Evolutionary conservation across 2,888 invertebrate species (phyloP), one percentile per base, ranked within the genome.

Genomic region (Aphrophora alni): DNA sequence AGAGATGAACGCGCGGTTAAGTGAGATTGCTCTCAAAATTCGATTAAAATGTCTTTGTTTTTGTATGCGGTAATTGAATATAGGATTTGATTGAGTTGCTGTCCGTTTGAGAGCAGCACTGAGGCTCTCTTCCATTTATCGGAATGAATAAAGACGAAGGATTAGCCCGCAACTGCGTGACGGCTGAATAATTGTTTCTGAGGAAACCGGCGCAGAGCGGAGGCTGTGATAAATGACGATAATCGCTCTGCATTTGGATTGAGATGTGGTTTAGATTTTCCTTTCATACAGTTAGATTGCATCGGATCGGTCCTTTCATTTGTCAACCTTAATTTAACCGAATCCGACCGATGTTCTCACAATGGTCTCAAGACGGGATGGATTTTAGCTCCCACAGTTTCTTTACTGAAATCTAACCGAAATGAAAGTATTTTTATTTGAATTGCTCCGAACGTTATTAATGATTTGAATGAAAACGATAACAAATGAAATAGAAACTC

Each of bases 211-310:
- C 44, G 44, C 44, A 44, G 44, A 59, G 21, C 59, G 59, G 59
- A 59, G 59, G 59, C 59, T 21, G 10, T 59, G 59, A 59, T 59
- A 59, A 59, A 59, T 59, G 59, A 59, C 59, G 59, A 59, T 59
- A 59, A 59, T 59, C 59, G 59, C 21, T 59, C 59, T 59, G 59
- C 59, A 21, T 59, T 59, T 59, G 21, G 59, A 59, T 59, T 59
- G 59, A 59, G 59, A 59, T 59, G 59, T 59, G 59, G 59, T 59
- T 59, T 59, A 59, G 59, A 59, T 59, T 59, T 59, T 59, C 59
- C 59, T 59, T 59, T 59, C 59, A 59, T 59, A 21, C 21, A 14
- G 59, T 59, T 59, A 59, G 59, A 59, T 59, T 59, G 59, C 59
- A 5, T 21, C 59, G 59, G 59, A 59, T 59, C 12, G 59, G 59